Evolutionary conservation across 2,797 vertebrate genomes (phyloP), one percentile per base, ranked within the genome.

Genomic region (Brachymystax lenok): DNA sequence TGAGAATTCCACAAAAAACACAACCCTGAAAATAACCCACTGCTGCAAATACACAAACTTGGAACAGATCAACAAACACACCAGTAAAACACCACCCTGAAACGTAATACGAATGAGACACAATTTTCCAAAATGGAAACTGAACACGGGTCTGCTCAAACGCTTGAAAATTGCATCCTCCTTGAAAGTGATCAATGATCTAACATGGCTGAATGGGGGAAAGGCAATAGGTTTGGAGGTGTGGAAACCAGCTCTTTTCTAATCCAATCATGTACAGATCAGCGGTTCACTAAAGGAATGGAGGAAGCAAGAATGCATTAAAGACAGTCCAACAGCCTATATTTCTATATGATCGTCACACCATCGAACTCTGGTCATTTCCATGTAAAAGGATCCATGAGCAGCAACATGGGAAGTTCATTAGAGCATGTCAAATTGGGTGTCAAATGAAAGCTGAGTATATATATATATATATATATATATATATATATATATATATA

Each of bases 71-170:
- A 7, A 68, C 27, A 68, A 30, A 17, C 66, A 40, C 35, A 51
- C 21, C 69, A 71, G 69, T 21, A 46, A 50, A 40, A 69, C 67
- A 40, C 73, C 83, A 86, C 74, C 80, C 63, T 79, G 71, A 77
- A 87, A 83, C 83, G 89, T 85, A 87, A 87, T n/a, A 40, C 35
- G 4, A n/a, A 69, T 83, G 85, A 78, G 59, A 78, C 8, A 67
- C 64, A 50, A 52, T 28, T 33, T 76, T 30, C 28, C 73, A 75
- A 77, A 85, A 78, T 61, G 51, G 67, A 59, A 74, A 50, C 74
- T 30, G 82, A 80, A 52, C 24, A 66, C 6, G n/a, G 78, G 75
- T 74, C 64, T 21, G 70, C 71, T 68, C 50, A 74, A 70, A 74
- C 28, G 3, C 5, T 33, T 35, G 13, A 19, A 82, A 79, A 68